Percentiles rank a stretch among this genome's conserved stretches.
These are phyloP conservation scores for Sebastes umbrosus DNA, from an alignment of 2,797 vertebrate genomes.

Conservation along the genomic window DNA sequence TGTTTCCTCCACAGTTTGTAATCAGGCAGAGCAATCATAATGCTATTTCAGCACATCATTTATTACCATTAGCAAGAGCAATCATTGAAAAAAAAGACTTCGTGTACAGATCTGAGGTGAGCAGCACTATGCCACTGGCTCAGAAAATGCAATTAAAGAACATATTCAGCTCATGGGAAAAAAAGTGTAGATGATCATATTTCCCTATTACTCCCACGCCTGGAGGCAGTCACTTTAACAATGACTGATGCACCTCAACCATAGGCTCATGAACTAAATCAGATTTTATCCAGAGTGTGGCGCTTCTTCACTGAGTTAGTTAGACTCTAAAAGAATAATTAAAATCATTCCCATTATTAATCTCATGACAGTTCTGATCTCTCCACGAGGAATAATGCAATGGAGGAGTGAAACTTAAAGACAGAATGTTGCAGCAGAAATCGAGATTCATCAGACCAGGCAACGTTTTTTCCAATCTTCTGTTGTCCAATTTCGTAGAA, in stretches of 20 bases:
- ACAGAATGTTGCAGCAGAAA: background rate
- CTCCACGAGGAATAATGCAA: background rate
- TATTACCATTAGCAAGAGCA: conserved; percentile 66
- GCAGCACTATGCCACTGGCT: conserved; percentile 27
- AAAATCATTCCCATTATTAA: conserved; percentile 31
- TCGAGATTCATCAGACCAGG: too few relatives aligned
- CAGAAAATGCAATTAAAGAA: conserved; percentile 62
- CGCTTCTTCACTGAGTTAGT: conserved; percentile 61
- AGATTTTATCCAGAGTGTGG: conserved; percentile 39
- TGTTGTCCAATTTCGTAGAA: too few relatives aligned
- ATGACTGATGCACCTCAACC: conserved; percentile 66
- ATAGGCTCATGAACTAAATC: conserved; percentile 38
- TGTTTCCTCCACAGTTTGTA: conserved; percentile 47
- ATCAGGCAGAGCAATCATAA: conserved; percentile 37
- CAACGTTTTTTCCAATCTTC: too few relatives aligned
- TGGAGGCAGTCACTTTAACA: conserved; percentile 64
- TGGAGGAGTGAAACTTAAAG: background rate
- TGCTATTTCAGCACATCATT: conserved; percentile 55
- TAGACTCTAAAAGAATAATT: conserved; percentile 34
- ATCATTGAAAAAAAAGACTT: conserved; percentile 29
- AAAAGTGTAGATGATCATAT: conserved; percentile 65
- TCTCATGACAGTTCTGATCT: conserved; percentile 6
- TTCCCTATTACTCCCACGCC: conserved; percentile 64
- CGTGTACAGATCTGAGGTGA: conserved; percentile 9
- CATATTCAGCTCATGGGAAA: conserved; percentile 48